Evolutionary conservation across 2,113 vertebrate genomes (phyloP).

Genomic region (Misgurnus mizolepis): DNA sequence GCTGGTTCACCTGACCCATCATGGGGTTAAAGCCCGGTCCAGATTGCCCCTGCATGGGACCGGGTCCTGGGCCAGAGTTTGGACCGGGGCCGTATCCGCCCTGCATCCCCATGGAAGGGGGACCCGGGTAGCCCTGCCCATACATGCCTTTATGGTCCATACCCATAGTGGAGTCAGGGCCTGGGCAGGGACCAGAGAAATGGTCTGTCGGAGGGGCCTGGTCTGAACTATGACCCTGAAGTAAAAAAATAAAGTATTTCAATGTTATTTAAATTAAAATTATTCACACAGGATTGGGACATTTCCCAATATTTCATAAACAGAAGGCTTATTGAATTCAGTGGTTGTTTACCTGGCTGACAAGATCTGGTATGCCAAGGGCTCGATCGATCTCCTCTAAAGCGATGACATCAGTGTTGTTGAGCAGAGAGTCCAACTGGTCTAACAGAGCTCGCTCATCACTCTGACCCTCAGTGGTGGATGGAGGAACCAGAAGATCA

Average conservation of each 20-base stretch:
- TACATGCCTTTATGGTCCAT: slow-evolving; percentile 91
- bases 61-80: slow-evolving; percentile 41
- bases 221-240: slow-evolving; percentile 82
- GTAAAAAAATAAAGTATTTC: too few species aligned
- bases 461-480: slow-evolving; percentile 84
- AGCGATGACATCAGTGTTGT: slow-evolving; percentile 87
- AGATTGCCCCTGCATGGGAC: slow-evolving; percentile 81
- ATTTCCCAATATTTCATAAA: not conserved
- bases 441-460: slow-evolving; percentile 92
- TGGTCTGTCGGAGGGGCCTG: slow-evolving; percentile 76
- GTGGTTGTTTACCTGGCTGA: slow-evolving; percentile 81
- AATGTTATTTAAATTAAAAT: too few species aligned
- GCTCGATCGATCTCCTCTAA: slow-evolving; percentile 96
- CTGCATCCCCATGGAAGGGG: slow-evolving; percentile 81
- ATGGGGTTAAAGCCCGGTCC: slow-evolving; percentile 82
- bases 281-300: not conserved
- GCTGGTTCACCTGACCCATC: slow-evolving; percentile 71
- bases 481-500: slow-evolving; percentile 84
- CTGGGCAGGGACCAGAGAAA: slow-evolving; percentile 72
- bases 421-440: slow-evolving; percentile 92
- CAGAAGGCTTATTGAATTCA: not conserved
- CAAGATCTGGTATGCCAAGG: slow-evolving; percentile 94
- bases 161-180: slow-evolving; percentile 80
- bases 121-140: slow-evolving; percentile 82
- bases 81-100: slow-evolving; percentile 70